These are phyloP conservation scores for Cantharis nigra DNA, from an alignment of 2,888 invertebrate genomes.

Conservation along the genomic window DNA sequence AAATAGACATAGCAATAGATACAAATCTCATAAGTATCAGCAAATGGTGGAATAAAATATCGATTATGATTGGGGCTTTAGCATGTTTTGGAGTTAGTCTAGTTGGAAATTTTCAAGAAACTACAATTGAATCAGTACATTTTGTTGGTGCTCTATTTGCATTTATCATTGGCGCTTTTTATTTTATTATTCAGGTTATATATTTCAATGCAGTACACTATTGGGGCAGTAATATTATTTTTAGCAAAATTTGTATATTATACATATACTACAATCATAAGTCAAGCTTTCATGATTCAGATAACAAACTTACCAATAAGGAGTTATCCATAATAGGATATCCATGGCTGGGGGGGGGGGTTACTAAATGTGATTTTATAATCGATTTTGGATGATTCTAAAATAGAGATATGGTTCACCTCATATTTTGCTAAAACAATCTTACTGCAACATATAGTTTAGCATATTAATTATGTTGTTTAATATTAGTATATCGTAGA, in stretches of 20 bases:
- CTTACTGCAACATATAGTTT: neutral
- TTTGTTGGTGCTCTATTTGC: constrained; percentile 67
- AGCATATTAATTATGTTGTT: neutral
- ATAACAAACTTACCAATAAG: no score
- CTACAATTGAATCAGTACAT: constrained; percentile 40
- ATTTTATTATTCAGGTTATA: constrained; percentile 77
- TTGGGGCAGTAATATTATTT: neutral
- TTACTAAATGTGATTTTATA: no score
- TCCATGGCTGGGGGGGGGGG: no score
- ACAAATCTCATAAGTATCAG: neutral
- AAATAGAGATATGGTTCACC: no score
- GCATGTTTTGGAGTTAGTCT: constrained; percentile 69
- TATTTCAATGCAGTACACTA: neutral
- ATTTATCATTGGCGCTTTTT: constrained; percentile 78
- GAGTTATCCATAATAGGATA: no score
- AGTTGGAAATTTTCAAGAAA: constrained; percentile 75
- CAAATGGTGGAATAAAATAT: constrained; percentile 4
- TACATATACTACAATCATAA: no score
- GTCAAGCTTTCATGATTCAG: no score
- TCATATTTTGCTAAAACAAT: neutral
- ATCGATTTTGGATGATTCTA: no score
- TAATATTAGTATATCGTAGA: neutral
- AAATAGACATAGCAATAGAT: constrained; percentile 3
- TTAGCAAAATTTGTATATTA: neutral
- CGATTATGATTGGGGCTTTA: constrained; percentile 32